phyloP scores from a whole-genome alignment of 2,888 invertebrate species.

The Chironomus riparius region DNA sequence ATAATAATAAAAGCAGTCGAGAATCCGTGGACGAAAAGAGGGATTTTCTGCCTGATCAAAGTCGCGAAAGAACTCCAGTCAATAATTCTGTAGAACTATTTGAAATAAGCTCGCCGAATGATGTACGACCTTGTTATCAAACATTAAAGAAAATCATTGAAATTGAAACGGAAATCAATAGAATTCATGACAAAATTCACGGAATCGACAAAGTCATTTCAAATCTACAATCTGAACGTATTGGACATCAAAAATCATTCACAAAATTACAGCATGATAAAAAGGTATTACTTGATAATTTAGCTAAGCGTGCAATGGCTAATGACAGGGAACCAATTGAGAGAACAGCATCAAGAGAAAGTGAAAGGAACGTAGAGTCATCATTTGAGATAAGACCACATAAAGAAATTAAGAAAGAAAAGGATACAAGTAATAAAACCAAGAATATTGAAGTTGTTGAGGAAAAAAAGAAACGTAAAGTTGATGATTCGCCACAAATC shows the following conservation, averaged over 20 bases:
- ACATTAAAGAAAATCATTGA: conserved; percentile 5
- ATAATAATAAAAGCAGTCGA: neutral
- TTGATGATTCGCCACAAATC: neutral
- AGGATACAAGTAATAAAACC: too few relatives aligned
- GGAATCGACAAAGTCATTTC: conserved; percentile 26
- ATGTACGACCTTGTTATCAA: conserved; percentile 7
- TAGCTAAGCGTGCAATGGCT: neutral
- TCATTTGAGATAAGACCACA: too few relatives aligned
- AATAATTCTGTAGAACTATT: conserved; percentile 4
- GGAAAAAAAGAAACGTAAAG: conserved; percentile 17
- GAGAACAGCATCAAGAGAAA: neutral
- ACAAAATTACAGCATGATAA: conserved; percentile 10
- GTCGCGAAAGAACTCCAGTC: neutral
- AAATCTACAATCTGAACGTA: conserved; percentile 18
- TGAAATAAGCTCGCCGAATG: neutral
- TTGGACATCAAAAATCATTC: conserved; percentile 6
- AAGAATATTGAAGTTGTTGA: too few relatives aligned
- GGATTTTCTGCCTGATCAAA: neutral
- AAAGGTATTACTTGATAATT: conserved; percentile 13
- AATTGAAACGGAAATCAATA: neutral
- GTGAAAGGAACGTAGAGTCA: too few relatives aligned
- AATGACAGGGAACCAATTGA: neutral
- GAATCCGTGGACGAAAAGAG: neutral
- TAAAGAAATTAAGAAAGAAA: neutral
- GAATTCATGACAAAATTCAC: conserved; percentile 13